A percentile compares a stretch with the other conserved stretches of the same genome.
phyloP scores from a whole-genome alignment of 2,797 vertebrate species.

The Benthosema pterotum region DNA sequence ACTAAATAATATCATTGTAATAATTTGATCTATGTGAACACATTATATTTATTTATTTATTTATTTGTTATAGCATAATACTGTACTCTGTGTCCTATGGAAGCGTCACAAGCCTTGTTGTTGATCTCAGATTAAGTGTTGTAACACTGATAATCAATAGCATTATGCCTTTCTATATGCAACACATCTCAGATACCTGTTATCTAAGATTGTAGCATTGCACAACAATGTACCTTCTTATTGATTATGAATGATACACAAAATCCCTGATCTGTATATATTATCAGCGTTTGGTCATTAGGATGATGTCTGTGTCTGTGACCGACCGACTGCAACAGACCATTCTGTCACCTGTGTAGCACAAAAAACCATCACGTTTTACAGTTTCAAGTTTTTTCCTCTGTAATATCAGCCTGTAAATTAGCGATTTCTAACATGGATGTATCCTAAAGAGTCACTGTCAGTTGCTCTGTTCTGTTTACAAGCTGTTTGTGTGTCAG shows the following conservation, averaged over 20 bases:
- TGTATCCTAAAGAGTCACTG: conserved; percentile 1
- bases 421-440: conserved; percentile 5
- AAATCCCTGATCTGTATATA: conserved; percentile 42
- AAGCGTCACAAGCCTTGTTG: too few species aligned
- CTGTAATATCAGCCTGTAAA: conserved; percentile 2
- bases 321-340: conserved; percentile 33
- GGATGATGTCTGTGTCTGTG: conserved; percentile 19
- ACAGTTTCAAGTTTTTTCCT: neutral
- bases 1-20: too few species aligned
- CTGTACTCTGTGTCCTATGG: too few species aligned
- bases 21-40: too few species aligned
- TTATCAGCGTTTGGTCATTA: conserved; percentile 27
- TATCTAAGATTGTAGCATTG: conserved; percentile 48
- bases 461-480: conserved; percentile 10
- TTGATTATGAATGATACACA: conserved; percentile 26
- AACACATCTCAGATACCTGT: conserved; percentile 39
- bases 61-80: too few species aligned
- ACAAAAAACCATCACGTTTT: conserved; percentile 17
- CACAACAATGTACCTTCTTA: conserved; percentile 17
- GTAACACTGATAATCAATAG: conserved; percentile 38
- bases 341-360: conserved; percentile 29
- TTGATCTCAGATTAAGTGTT: conserved; percentile 3
- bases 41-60: too few species aligned
- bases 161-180: conserved; percentile 53
- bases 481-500: conserved; percentile 1